These are phyloP conservation scores for Gastrophryne carolinensis DNA, from an alignment of 2,797 vertebrate species.

Conservation along the genomic window DNA sequence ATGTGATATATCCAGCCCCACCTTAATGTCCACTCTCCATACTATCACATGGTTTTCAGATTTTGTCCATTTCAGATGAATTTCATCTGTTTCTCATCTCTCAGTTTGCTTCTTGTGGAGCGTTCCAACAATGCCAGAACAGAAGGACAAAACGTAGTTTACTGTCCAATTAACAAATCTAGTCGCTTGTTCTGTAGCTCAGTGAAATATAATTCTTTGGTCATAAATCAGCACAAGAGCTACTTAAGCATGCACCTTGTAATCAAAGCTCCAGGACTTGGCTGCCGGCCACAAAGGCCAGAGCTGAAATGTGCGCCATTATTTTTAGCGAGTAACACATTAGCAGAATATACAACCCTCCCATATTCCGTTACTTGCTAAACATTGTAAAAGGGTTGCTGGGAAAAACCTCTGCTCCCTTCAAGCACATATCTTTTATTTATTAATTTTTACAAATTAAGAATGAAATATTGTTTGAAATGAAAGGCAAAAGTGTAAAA, in stretches of 20 bases:
- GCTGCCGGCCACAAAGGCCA: constrained; percentile 60
- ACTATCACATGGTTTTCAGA: not conserved
- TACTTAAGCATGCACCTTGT: constrained; percentile 63
- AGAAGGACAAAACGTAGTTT: constrained; percentile 58
- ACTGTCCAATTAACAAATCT: constrained; percentile 63
- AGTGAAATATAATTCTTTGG: constrained; percentile 60
- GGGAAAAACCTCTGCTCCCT: constrained; percentile 7
- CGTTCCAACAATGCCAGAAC: constrained; percentile 55
- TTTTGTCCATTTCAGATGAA: constrained; percentile 50
- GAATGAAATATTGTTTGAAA: no score
- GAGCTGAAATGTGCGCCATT: constrained; percentile 57
- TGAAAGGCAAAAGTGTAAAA: no score
- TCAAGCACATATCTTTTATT: not conserved
- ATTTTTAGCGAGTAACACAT: constrained; percentile 71
- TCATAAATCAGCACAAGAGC: constrained; percentile 65
- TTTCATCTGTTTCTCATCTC: constrained; percentile 49
- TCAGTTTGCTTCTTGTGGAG: constrained; percentile 54
- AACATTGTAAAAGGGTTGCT: constrained; percentile 54
- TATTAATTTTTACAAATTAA: no score
- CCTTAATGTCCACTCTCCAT: constrained; percentile 38
- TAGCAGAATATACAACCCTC: constrained; percentile 62
- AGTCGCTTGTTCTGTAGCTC: constrained; percentile 57
- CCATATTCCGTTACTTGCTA: constrained; percentile 59
- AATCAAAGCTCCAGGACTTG: constrained; percentile 64
- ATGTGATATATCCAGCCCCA: constrained; percentile 25